Conservation (phyloP, 1,140 invertebrate species). For the Cydia splendana region DNA sequence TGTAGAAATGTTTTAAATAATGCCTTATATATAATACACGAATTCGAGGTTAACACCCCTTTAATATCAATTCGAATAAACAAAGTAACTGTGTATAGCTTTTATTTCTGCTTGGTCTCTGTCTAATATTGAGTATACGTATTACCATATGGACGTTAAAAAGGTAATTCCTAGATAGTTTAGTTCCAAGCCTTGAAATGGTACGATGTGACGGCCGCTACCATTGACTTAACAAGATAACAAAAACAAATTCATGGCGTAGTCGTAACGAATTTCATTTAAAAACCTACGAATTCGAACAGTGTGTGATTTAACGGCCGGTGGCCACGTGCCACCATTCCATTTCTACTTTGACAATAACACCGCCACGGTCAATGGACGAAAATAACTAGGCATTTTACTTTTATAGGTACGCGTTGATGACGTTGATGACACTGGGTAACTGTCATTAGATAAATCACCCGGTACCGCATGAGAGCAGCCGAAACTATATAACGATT, state of each 20-base stretch:
- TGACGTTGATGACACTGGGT: slow-evolving; percentile 33
- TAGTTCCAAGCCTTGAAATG: no score
- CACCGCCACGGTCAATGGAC: slow-evolving; percentile 61
- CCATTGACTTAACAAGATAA: not conserved
- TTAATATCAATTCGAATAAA: no score
- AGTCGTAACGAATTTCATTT: slow-evolving; percentile 8
- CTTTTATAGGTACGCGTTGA: slow-evolving; percentile 36
- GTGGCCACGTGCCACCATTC: slow-evolving; percentile 49
- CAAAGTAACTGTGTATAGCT: not conserved
- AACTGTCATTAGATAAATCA: slow-evolving; percentile 46
- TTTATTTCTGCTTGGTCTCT: no score
- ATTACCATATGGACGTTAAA: no score
- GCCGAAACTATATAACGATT: not conserved
- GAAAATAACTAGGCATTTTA: slow-evolving; percentile 50
- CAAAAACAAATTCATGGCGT: not conserved
- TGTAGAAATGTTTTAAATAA: no score
- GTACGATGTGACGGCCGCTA: not conserved
- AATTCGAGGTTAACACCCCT: no score
- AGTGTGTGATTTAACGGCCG: slow-evolving; percentile 43
- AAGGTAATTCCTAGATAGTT: no score
- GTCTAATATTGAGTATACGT: no score
- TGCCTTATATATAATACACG: not conserved
- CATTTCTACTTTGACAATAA: slow-evolving; percentile 49
- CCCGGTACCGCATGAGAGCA: slow-evolving; percentile 1
- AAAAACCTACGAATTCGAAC: slow-evolving; percentile 28